Base-by-base conservation (phyloP, 2,888 invertebrate species). In the Asteroscopus sphinx region DNA sequence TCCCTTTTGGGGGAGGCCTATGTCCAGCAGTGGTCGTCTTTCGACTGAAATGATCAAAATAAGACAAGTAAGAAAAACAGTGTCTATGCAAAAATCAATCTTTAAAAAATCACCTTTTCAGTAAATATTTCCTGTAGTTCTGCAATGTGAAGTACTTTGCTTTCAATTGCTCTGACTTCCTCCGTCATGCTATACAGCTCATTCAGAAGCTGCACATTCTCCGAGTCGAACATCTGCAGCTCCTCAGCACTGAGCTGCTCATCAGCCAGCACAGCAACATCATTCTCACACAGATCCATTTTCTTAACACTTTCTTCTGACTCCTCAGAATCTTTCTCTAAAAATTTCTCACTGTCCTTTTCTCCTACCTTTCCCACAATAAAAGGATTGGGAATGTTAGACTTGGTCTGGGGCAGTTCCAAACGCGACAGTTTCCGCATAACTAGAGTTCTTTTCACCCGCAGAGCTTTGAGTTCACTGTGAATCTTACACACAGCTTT, bases 121-220 rank as follows among this genome's bases (percentile, higher is more conserved):
- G 99, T 98, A 81, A 99, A 99, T 70, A 99, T 96, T 88, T 99
- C 98, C 86, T 99, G 99, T 21, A 99, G 92, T 86, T 98, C 97
- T 1, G 99, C 98, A 79, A 99, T 99, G 84, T 99, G 98, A 0
- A 99, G 96, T 0, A 99, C 99, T 94, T 99, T 99, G 78, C 96
- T 97, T 81, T 97, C 97, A 78, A 98, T 98, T 85, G 97, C 97
- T 86, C 96, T 96, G 0, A 99, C 98, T 92, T 99, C 99, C 80
- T 98, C 98, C 0, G 97, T 97, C 82, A 98, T 95, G 55, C 96
- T 97, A 85, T 98, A 98, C 42, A 99, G 92, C 76, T 99, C 97
- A 82, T 98, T 97, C 79, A 97, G 96, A 8, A 99, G 91, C 70
- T 97, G 97, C 52, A 97, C 95, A 89, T 99, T 99, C 92, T 99